Base-by-base conservation (phyloP, 92 coral and sea anemone species). In the Palythoa grandiflora region DNA sequence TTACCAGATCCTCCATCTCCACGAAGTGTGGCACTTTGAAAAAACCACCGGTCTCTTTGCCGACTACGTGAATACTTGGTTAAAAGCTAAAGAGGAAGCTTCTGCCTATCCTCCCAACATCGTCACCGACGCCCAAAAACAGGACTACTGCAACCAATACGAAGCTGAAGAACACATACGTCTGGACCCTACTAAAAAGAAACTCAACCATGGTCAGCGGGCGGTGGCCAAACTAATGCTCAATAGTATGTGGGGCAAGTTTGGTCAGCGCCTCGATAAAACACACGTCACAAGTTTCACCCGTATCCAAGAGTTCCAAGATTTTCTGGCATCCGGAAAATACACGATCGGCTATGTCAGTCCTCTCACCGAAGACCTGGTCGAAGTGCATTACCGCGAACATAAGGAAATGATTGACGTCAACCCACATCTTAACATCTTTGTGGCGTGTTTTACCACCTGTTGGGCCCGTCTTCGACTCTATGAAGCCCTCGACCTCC, bases 21-120 rank as follows among this genome's bases (percentile, higher is more conserved):
- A 84, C 36, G 89, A 89, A 66, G 35, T 84, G 1, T 89, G 89
- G 93, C 71, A 87, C 0, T 90, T 90, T 8, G 16, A 15, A 0
- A 1, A 1, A 1, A 53, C 38, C 0, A 6, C 73, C 9, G 80
- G 73, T 0, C 79, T 90, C 21, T 87, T 90, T 44, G 0, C 14
- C 50, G 20, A 73, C 1, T 90, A 90, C 21, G 77, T 87, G 11
- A 38, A 90, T 9, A 87, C 90, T 0, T 90, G 75, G 66, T 37
- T 90, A 0, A 87, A 90, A 17, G 2, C 87, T 6, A 90, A 90
- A 75, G 87, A 90, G 73, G 90, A 86, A 50, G 90, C 90, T 2
- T 35, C 50, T 3, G 80, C 14, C 3, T 85, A 61, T 83, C 83
- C 89, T 1, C 0, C 72, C 38, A 57, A 71, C n/a, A 2, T 38